Conservation (phyloP, 2,888 invertebrate genomes). For the Anarsia innoxiella region DNA sequence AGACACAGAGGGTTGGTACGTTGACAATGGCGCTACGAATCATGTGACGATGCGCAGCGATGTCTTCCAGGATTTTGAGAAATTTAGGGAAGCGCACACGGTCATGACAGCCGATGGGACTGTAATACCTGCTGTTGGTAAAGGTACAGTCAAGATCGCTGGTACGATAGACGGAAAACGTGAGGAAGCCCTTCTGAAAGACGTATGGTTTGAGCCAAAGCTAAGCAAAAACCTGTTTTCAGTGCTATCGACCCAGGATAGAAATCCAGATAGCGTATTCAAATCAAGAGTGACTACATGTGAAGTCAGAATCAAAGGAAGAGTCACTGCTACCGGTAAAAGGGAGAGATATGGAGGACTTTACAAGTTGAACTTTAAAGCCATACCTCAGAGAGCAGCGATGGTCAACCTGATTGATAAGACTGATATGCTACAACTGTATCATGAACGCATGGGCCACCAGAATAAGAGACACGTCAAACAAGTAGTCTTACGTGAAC, state of each 20-base stretch:
- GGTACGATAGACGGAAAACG: no score
- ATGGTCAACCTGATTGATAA: neutral
- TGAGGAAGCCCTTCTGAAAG: neutral
- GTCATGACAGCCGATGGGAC: neutral
- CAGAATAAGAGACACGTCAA: conserved; percentile 10
- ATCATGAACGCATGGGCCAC: conserved; percentile 10
- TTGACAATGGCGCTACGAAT: neutral
- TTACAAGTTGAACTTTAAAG: neutral
- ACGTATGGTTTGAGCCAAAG: neutral
- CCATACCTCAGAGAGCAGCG: neutral
- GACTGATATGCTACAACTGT: conserved; percentile 8
- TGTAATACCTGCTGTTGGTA: neutral
- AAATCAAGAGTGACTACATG: neutral
- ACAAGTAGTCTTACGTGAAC: conserved; percentile 11
- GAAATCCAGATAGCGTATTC: neutral
- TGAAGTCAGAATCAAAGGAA: neutral
- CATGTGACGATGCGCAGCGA: neutral
- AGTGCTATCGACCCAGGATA: neutral
- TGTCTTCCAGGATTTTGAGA: neutral
- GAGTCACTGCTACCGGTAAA: neutral
- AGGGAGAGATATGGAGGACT: neutral
- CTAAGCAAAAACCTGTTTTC: neutral
- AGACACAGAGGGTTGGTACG: neutral
- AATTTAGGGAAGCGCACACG: neutral
- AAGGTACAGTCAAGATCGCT: neutral